Conservation (phyloP, 1,140 invertebrate genomes). For the Zeugodacus cucurbitae region DNA sequence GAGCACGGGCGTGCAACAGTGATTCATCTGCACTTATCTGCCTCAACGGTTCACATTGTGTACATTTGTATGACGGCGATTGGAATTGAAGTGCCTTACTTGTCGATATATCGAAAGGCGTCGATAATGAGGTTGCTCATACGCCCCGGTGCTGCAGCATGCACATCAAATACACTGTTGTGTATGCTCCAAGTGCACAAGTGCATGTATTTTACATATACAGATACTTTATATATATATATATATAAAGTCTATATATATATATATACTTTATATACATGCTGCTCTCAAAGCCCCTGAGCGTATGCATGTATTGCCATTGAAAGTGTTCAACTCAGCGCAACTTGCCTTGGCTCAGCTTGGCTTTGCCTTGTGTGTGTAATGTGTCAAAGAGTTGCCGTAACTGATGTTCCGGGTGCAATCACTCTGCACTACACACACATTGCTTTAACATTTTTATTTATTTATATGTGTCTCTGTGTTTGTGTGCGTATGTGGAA, state of each 20-base stretch:
- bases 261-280: neutral
- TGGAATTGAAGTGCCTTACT: neutral
- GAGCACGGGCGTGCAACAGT: neutral
- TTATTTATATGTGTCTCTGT: neutral
- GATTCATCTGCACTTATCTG: neutral
- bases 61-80: neutral
- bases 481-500: neutral
- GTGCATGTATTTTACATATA: neutral
- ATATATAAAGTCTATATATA: neutral
- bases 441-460: neutral
- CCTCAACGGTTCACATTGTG: neutral
- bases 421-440: neutral
- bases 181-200: neutral
- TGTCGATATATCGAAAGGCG: constrained; percentile 7
- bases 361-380: neutral
- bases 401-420: neutral
- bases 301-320: neutral
- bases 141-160: neutral
- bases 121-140: constrained; percentile 31
- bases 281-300: neutral
- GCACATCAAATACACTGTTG: neutral
- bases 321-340: neutral
- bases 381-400: neutral
- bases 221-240: neutral
- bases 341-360: neutral